Evolutionary conservation across 2,888 invertebrate genomes (phyloP).

Genomic region (Melinaea menophilus): DNA sequence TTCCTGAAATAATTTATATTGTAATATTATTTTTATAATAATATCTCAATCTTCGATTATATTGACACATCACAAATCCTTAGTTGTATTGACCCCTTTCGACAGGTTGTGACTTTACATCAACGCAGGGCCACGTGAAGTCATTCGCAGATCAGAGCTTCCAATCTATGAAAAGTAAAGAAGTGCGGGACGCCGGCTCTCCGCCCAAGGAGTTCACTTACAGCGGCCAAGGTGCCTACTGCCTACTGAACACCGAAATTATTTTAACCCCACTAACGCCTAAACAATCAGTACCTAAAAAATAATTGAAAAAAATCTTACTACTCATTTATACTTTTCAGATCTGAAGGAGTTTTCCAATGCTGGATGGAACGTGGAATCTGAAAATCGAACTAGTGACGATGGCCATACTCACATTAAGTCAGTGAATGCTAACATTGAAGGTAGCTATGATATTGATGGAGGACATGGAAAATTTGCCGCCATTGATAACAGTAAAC

Average conservation of each 20-base stretch:
- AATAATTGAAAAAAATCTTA: conserved; percentile 6
- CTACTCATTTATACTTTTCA: conserved; percentile 43
- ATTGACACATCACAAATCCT: conserved; percentile 27
- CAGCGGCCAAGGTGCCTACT: conserved; percentile 70
- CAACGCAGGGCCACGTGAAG: conserved; percentile 80
- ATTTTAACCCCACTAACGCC: conserved; percentile 64
- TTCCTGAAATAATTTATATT: background rate
- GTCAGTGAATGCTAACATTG: conserved; percentile 80
- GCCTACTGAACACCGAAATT: conserved; percentile 44
- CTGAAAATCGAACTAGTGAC: conserved; percentile 78
- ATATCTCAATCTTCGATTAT: background rate
- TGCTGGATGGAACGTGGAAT: conserved; percentile 83
- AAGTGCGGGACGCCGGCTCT: conserved; percentile 87
- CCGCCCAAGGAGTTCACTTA: conserved; percentile 81
- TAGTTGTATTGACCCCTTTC: conserved; percentile 35
- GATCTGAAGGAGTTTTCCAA: conserved; percentile 71
- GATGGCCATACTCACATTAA: conserved; percentile 81
- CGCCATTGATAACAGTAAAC: conserved; percentile 80
- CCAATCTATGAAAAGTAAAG: conserved; percentile 86
- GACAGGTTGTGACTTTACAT: conserved; percentile 70
- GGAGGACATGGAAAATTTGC: conserved; percentile 82
- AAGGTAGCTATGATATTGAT: conserved; percentile 80
- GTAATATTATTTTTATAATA: background rate
- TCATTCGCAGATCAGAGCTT: conserved; percentile 87
- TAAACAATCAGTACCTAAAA: conserved; percentile 51